Conservation (phyloP, 2,888 invertebrate species). For the Drosophila dives region DNA sequence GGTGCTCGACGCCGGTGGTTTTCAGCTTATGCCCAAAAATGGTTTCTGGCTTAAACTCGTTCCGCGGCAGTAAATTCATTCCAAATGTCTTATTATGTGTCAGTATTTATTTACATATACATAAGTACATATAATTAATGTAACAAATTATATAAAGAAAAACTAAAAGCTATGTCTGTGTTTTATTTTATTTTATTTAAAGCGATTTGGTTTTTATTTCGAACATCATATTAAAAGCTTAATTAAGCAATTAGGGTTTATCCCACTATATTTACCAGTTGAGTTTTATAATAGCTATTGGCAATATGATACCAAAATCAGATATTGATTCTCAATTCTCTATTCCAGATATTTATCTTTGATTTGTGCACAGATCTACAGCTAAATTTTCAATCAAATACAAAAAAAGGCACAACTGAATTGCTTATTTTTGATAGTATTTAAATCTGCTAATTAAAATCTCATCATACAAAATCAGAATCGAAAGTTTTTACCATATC, state of each 20-base stretch:
- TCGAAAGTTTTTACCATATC: conserved; percentile 44
- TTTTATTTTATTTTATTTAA: no score
- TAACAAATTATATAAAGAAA: background rate
- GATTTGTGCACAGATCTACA: background rate
- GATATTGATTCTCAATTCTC: background rate
- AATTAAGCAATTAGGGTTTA: background rate
- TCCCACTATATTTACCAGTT: background rate
- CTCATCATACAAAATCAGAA: background rate
- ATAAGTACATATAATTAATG: background rate
- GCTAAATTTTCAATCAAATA: background rate
- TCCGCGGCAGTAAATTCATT: conserved; percentile 53
- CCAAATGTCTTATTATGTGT: conserved; percentile 70
- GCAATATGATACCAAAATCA: background rate
- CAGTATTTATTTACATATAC: background rate
- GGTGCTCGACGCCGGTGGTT: conserved; percentile 59
- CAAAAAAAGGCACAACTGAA: background rate
- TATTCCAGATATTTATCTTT: background rate
- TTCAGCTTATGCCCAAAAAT: conserved; percentile 73
- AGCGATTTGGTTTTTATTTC: background rate
- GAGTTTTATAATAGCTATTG: background rate
- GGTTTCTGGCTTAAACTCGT: conserved; percentile 83
- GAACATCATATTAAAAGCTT: background rate
- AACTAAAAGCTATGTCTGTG: no score
- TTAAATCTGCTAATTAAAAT: background rate
- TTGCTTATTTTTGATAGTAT: background rate